A percentile compares a stretch with the other conserved stretches of the same genome.
Conservation (phyloP, 35 echinoderm and acorn worm genomes). For the Amphiura filiformis region DNA sequence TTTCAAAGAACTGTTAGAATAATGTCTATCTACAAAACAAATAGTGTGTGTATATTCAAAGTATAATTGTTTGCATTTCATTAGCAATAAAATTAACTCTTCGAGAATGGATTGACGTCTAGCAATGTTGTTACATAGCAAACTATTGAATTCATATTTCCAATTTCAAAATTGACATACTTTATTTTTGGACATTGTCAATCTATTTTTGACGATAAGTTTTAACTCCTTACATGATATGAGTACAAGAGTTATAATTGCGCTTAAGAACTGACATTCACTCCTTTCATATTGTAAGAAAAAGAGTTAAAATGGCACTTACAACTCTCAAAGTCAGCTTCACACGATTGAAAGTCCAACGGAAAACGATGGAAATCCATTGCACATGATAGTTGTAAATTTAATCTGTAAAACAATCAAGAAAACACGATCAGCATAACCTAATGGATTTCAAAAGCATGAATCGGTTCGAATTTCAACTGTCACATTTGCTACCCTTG, state of each 20-base stretch:
- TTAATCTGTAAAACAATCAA: constrained; percentile 37
- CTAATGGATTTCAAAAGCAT: neutral
- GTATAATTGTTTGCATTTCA: neutral
- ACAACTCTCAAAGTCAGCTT: constrained; percentile 78
- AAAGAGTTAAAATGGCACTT: no score
- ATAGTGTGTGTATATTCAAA: neutral
- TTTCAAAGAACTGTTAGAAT: no score
- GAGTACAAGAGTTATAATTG: no score
- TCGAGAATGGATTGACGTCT: neutral
- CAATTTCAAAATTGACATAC: no score
- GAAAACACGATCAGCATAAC: neutral
- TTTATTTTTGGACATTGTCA: no score
- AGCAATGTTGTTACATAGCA: neutral
- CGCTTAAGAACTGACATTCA: no score
- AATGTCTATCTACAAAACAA: no score
- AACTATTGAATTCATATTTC: no score
- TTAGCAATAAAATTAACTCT: neutral
- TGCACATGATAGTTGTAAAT: constrained; percentile 52
- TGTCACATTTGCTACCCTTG: no score
- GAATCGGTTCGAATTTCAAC: neutral
- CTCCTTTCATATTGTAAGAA: no score
- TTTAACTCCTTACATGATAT: no score
- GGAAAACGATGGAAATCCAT: constrained; percentile 88
- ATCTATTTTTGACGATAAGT: no score
- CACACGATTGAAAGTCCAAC: constrained; percentile 62